phyloP scores from a whole-genome alignment of 2,888 invertebrate species.

The Rhyacophila evoluta region DNA sequence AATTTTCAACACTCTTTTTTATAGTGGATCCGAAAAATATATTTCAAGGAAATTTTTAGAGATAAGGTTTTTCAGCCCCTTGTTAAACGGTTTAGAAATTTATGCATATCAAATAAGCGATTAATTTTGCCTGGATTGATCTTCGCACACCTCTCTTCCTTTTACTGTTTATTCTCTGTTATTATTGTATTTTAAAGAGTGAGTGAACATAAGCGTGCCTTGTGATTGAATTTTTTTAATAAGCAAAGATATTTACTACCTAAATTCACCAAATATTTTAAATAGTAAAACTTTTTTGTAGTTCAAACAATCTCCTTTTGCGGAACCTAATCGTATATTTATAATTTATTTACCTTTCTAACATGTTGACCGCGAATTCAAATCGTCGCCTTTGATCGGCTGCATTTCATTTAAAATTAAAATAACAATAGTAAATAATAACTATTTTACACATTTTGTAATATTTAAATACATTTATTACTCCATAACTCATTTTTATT shows the following conservation, averaged over 20 bases:
- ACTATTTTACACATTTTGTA: too few species aligned
- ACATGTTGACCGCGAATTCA: not conserved
- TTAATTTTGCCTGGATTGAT: slow-evolving; percentile 50
- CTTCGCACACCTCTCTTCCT: slow-evolving; percentile 44
- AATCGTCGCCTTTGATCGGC: not conserved
- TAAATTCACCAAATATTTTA: slow-evolving; percentile 12
- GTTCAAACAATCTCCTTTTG: not conserved
- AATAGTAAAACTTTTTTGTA: not conserved
- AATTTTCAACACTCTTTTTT: slow-evolving; percentile 50
- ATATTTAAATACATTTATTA: too few species aligned
- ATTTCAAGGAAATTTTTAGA: slow-evolving; percentile 50
- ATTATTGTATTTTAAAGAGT: slow-evolving; percentile 39
- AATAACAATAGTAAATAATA: too few species aligned
- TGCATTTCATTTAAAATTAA: slow-evolving; percentile 3
- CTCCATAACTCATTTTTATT: too few species aligned
- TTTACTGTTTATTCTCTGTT: slow-evolving; percentile 44
- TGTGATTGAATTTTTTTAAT: slow-evolving; percentile 51
- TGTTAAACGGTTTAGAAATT: slow-evolving; percentile 46
- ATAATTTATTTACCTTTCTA: not conserved
- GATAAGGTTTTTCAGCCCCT: slow-evolving; percentile 49
- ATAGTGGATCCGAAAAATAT: slow-evolving; percentile 44
- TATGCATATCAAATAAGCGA: slow-evolving; percentile 53
- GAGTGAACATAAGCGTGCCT: slow-evolving; percentile 54
- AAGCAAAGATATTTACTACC: slow-evolving; percentile 26
- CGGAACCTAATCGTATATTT: not conserved